Percentiles rank a stretch among this genome's conserved stretches.
Evolutionary conservation across 2,797 vertebrate genomes (phyloP).

Genomic region (Sitta carolinensis): DNA sequence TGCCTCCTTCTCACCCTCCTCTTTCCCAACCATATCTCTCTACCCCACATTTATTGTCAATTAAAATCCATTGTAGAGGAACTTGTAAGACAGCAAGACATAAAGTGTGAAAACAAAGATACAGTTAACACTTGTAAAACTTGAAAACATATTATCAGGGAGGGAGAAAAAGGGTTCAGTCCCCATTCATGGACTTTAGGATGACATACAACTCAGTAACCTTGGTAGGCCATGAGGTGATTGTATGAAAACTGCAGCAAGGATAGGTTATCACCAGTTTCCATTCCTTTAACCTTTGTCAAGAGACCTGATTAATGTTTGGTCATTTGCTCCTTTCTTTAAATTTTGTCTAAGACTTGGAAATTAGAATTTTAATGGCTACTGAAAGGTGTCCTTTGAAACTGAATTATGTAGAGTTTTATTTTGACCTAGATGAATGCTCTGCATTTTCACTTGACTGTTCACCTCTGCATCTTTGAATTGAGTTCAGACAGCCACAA

Average conservation of each 20-base stretch:
- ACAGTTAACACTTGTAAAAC: not conserved
- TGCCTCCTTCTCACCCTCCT: no score
- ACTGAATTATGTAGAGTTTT: not conserved
- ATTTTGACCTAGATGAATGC: constrained; percentile 14
- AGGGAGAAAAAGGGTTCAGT: not conserved
- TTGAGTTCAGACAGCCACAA: not conserved
- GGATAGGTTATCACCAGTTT: constrained; percentile 49
- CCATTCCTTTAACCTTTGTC: constrained; percentile 38
- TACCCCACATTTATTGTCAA: no score
- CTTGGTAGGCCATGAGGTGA: not conserved
- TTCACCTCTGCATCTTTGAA: not conserved
- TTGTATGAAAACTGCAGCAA: constrained; percentile 12
- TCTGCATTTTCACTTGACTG: not conserved
- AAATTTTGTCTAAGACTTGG: not conserved
- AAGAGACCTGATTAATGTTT: constrained; percentile 18
- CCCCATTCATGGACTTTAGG: not conserved
- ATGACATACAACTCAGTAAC: not conserved
- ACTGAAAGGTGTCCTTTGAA: constrained; percentile 17
- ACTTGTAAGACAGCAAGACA: not conserved
- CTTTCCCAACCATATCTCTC: no score
- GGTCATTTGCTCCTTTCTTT: constrained; percentile 28
- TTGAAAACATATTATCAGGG: not conserved
- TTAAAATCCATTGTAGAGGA: not conserved
- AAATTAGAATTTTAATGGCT: constrained; percentile 41
- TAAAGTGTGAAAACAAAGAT: not conserved